Conservation (phyloP, 2,113 vertebrate genomes). For the Pipa parva region DNA sequence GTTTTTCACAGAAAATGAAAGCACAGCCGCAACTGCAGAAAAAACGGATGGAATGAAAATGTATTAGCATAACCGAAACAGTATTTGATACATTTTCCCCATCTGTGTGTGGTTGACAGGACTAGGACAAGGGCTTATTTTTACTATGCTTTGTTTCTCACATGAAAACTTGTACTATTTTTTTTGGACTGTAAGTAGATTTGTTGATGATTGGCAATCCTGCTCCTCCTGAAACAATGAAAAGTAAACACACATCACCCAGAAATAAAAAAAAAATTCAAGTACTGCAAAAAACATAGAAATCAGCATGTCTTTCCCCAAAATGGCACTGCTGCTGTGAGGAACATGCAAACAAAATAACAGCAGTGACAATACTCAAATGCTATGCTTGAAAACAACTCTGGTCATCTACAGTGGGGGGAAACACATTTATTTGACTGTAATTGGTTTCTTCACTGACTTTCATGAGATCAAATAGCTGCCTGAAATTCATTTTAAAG, state of each 20-base stretch:
- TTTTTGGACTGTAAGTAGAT: no score
- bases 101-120: no score
- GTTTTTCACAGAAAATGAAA: no score
- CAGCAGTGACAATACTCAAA: not conserved
- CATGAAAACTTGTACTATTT: no score
- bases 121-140: no score
- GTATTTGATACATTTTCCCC: no score
- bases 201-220: no score
- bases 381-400: not conserved
- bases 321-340: not conserved
- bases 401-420: slow-evolving; percentile 3
- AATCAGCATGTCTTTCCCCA: slow-evolving; percentile 6
- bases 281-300: not conserved
- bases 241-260: not conserved
- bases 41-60: no score
- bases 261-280: slow-evolving; percentile 1
- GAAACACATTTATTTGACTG: not conserved
- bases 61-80: no score
- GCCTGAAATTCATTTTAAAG: slow-evolving; percentile 51
- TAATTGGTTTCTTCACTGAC: slow-evolving; percentile 32
- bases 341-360: not conserved
- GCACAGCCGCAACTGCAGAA: no score
- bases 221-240: no score
- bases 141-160: no score
- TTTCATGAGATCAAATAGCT: slow-evolving; percentile 46